Conservation (phyloP, 1,140 invertebrate species). For the Trichoplusia ni region DNA sequence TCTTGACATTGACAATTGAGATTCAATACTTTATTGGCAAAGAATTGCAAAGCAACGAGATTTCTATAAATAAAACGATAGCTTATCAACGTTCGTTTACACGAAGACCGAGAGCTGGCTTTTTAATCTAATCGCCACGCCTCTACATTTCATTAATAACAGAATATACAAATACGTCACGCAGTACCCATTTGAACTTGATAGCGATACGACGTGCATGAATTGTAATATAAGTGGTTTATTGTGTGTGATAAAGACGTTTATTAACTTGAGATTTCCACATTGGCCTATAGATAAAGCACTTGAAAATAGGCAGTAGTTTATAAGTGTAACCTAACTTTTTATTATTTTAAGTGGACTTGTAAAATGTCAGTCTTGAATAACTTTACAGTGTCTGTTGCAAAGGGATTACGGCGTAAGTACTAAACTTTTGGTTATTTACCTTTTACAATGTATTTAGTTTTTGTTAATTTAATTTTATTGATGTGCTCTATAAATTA, state of each 20-base stretch:
- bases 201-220: neutral
- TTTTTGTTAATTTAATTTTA: too few relatives aligned
- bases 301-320: neutral
- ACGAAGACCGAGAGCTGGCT: conserved; percentile 4
- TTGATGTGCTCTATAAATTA: too few relatives aligned
- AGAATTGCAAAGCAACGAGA: conserved; percentile 1
- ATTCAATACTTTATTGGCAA: neutral
- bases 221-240: conserved; percentile 18
- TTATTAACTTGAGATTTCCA: neutral
- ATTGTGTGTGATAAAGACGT: conserved; percentile 10
- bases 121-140: conserved; percentile 38
- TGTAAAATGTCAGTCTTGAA: conserved; percentile 65
- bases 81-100: conserved; percentile 30
- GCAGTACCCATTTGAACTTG: neutral
- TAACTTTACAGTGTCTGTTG: conserved; percentile 66
- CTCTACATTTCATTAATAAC: conserved; percentile 31
- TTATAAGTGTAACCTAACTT: conserved; percentile 23
- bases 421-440: conserved; percentile 30
- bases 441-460: neutral
- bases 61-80: conserved; percentile 26
- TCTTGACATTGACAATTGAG: conserved; percentile 6
- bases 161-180: neutral
- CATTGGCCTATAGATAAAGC: neutral
- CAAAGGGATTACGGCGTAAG: conserved; percentile 65
- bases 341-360: conserved; percentile 40